A percentile compares a stretch with the other conserved stretches of the same genome.
phyloP scores from a whole-genome alignment of 2,888 invertebrate species.

The Cephus nigrinus region DNA sequence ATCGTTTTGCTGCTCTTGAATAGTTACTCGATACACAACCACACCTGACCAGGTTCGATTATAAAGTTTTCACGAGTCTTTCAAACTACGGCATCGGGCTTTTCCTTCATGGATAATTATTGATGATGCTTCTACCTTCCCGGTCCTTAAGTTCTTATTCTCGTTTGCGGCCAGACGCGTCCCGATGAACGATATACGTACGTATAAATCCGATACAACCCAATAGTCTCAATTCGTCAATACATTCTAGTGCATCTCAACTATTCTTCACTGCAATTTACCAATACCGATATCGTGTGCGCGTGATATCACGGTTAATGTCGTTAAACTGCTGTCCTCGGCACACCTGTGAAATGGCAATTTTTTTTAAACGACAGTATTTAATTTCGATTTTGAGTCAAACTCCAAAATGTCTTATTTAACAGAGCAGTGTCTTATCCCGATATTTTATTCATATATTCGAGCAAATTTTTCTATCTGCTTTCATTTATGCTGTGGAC shows the following conservation, averaged over 20 bases:
- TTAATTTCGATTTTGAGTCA: neutral
- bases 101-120: neutral
- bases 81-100: neutral
- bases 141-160: neutral
- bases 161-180: neutral
- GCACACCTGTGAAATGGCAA: neutral
- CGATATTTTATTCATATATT: neutral
- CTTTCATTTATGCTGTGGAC: neutral
- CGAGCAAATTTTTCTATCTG: neutral
- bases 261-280: neutral
- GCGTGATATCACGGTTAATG: neutral
- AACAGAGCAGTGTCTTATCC: neutral
- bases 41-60: neutral
- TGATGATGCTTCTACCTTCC: neutral
- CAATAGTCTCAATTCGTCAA: neutral
- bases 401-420: neutral
- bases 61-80: neutral
- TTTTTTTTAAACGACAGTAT: neutral
- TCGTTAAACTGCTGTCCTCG: neutral
- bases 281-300: neutral
- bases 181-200: neutral
- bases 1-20: neutral
- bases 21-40: neutral
- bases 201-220: neutral
- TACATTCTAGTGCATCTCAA: neutral